Conservation (phyloP, 2,113 vertebrate genomes). For the Spermophilus dauricus region DNA sequence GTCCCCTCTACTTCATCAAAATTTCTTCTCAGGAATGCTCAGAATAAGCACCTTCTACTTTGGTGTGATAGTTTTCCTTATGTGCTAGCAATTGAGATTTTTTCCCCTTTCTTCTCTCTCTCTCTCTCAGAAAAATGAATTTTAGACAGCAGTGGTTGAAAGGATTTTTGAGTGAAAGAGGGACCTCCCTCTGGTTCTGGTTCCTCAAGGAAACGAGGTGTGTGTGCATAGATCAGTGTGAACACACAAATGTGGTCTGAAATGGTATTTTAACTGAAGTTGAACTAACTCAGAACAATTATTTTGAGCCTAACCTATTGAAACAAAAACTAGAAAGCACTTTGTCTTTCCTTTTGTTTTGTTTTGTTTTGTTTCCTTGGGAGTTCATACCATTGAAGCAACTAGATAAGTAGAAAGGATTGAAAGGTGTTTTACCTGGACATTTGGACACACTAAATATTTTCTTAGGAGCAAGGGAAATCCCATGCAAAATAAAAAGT, state of each 20-base stretch:
- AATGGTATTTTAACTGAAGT: neutral
- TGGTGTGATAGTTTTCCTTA: neutral
- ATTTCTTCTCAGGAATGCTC: neutral
- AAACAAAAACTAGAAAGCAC: neutral
- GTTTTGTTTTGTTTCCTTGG: neutral
- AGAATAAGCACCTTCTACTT: neutral
- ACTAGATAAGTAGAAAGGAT: neutral
- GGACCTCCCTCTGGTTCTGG: neutral
- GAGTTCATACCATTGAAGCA: neutral
- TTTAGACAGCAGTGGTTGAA: neutral
- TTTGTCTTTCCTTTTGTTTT: neutral
- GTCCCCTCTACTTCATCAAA: neutral
- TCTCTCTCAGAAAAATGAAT: neutral
- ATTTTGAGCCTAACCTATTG: neutral
- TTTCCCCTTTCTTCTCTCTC: too few species aligned
- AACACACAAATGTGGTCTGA: neutral
- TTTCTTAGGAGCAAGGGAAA: neutral
- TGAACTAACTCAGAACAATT: neutral
- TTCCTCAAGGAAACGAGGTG: neutral
- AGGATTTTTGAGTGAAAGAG: neutral
- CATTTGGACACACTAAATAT: neutral
- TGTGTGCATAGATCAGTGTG: neutral
- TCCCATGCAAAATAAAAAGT: neutral
- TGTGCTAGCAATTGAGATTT: neutral
- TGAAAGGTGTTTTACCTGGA: neutral